Conservation (phyloP, 2,797 vertebrate species). For the Ctenochaetus hawaiiensis region DNA sequence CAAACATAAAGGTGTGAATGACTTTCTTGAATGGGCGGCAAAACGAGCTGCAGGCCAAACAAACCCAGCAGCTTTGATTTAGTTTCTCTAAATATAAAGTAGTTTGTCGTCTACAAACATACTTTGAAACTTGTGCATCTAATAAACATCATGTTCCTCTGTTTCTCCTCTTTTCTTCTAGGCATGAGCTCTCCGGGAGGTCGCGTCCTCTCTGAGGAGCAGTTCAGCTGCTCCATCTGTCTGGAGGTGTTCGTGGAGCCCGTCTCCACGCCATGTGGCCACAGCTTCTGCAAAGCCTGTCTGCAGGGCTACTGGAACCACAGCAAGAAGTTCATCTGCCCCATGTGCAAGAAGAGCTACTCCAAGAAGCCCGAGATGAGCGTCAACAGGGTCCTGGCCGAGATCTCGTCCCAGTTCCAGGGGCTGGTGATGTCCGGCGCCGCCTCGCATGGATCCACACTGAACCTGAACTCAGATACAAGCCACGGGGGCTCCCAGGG, state of each 20-base stretch:
- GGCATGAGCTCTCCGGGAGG: constrained; percentile 62
- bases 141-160: not conserved
- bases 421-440: constrained; percentile 62
- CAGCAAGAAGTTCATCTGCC: constrained; percentile 85
- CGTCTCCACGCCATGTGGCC: constrained; percentile 86
- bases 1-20: constrained; percentile 1
- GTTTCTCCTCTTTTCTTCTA: constrained; percentile 26
- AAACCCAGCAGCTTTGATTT: not conserved
- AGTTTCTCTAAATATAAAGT: not conserved
- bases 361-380: constrained; percentile 83
- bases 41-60: not conserved
- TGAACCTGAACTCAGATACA: constrained; percentile 34
- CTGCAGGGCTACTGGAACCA: constrained; percentile 88
- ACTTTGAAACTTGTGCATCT: not conserved
- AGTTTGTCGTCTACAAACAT: not conserved
- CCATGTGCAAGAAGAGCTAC: constrained; percentile 88
- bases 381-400: constrained; percentile 86
- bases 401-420: constrained; percentile 87
- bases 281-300: constrained; percentile 89
- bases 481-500: not conserved
- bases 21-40: not conserved
- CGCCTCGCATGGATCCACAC: constrained; percentile 23
- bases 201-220: constrained; percentile 82
- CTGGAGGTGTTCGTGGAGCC: constrained; percentile 89
- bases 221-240: constrained; percentile 88